These are phyloP conservation scores for Drosophila vallismaia DNA, from an alignment of 2,888 invertebrate genomes.

Conservation along the genomic window DNA sequence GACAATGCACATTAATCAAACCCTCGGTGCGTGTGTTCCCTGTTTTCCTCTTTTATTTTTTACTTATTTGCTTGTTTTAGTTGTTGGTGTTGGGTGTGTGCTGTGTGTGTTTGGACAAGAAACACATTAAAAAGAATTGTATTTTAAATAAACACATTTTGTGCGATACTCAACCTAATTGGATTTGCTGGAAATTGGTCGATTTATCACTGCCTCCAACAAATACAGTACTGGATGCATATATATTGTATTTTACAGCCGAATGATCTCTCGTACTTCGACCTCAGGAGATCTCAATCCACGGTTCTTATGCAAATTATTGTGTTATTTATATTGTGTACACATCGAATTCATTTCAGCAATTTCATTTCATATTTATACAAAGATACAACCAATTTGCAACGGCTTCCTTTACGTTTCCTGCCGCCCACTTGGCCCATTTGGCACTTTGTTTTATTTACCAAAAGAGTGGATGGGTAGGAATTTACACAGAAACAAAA, in stretches of 20 bases:
- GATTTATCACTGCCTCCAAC: conserved; percentile 39
- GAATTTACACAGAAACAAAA: conserved; percentile 5
- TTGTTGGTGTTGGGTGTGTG: neutral
- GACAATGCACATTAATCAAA: conserved; percentile 49
- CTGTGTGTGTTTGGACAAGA: conserved; percentile 23
- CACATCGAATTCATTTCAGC: conserved; percentile 37
- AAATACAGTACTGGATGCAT: neutral
- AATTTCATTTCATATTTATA: conserved; percentile 41
- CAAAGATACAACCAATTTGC: conserved; percentile 35
- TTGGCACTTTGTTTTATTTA: conserved; percentile 62
- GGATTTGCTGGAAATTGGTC: conserved; percentile 43
- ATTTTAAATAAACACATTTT: conserved; percentile 21
- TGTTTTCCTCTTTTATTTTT: neutral
- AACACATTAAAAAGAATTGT: conserved; percentile 41
- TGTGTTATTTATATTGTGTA: conserved; percentile 42
- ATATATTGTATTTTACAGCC: conserved; percentile 25
- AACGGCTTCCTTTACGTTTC: conserved; percentile 22
- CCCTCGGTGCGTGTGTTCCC: conserved; percentile 32
- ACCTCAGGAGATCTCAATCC: conserved; percentile 32
- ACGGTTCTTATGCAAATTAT: conserved; percentile 33
- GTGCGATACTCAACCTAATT: conserved; percentile 39
- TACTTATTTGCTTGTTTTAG: conserved; percentile 2
- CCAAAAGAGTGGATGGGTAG: conserved; percentile 52
- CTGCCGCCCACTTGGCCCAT: conserved; percentile 8
- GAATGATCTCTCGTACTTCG: conserved; percentile 28